Evolutionary conservation across 1,140 invertebrate species (phyloP).

Genomic region (Penaeus indicus): DNA sequence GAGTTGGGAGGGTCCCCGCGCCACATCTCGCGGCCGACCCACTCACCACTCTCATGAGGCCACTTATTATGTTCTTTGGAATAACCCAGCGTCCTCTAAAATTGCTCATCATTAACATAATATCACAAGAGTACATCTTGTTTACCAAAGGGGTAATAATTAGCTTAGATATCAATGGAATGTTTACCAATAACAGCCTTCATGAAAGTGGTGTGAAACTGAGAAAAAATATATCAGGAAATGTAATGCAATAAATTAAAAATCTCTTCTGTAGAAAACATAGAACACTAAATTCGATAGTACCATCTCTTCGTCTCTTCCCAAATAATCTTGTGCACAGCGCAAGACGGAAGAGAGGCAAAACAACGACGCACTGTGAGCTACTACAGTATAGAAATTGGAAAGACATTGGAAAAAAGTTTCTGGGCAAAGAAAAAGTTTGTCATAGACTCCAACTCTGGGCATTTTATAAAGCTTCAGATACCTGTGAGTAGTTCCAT

Average conservation of each 20-base stretch:
- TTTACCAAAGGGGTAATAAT: conserved; percentile 49
- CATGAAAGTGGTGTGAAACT: conserved; percentile 63
- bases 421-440: conserved; percentile 43
- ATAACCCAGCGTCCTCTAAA: conserved; percentile 59
- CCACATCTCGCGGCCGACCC: conserved; percentile 51
- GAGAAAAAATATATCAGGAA: conserved; percentile 63
- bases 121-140: conserved; percentile 59
- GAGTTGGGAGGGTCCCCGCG: conserved; percentile 39
- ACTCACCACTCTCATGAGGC: conserved; percentile 62
- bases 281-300: conserved; percentile 58
- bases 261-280: conserved; percentile 64
- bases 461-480: conserved; percentile 20
- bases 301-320: conserved; percentile 61
- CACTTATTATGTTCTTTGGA: conserved; percentile 53
- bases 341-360: conserved; percentile 62
- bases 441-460: conserved; percentile 45
- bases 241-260: conserved; percentile 63
- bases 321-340: conserved; percentile 63
- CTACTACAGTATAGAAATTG: conserved; percentile 49
- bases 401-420: conserved; percentile 58
- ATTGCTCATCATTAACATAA: conserved; percentile 57
- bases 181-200: conserved; percentile 63
- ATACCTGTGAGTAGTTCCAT: conserved; percentile 22
- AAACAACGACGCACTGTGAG: conserved; percentile 58
- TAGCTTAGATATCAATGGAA: conserved; percentile 59